Evolutionary conservation across 2,113 vertebrate genomes (phyloP).

Genomic region (Pluvianellus socialis): DNA sequence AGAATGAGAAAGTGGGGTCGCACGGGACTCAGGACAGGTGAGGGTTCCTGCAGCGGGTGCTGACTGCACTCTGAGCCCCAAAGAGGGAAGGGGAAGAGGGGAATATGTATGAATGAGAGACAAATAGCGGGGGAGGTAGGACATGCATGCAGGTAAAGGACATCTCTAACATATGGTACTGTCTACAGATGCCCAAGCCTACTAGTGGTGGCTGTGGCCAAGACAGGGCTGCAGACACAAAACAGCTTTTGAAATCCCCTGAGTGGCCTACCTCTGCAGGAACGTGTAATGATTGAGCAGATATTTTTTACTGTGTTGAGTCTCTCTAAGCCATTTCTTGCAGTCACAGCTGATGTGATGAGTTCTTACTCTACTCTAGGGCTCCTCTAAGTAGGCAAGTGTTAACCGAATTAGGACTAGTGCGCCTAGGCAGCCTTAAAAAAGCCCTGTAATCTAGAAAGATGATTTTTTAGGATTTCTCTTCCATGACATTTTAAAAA

Average conservation of each 20-base stretch:
- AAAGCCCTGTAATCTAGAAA: not conserved
- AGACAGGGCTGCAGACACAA: not conserved
- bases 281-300: not conserved
- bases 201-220: not conserved
- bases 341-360: not conserved
- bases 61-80: not conserved
- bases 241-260: not conserved
- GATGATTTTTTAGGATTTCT: not conserved
- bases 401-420: not conserved
- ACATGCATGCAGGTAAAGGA: not conserved
- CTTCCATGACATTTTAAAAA: not conserved
- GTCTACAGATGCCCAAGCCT: not conserved
- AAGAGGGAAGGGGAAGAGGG: not conserved
- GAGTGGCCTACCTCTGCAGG: not conserved
- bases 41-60: not conserved
- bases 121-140: not conserved
- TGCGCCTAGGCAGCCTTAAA: not conserved
- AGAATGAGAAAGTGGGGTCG: constrained; percentile 93
- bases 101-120: not conserved
- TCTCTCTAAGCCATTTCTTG: not conserved
- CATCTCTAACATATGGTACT: not conserved
- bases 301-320: not conserved
- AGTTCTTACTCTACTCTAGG: not conserved
- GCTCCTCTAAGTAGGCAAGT: not conserved
- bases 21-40: constrained; percentile 96